Evolutionary conservation across 2,888 invertebrate species (phyloP).

Genomic region (Diploptera punctata): DNA sequence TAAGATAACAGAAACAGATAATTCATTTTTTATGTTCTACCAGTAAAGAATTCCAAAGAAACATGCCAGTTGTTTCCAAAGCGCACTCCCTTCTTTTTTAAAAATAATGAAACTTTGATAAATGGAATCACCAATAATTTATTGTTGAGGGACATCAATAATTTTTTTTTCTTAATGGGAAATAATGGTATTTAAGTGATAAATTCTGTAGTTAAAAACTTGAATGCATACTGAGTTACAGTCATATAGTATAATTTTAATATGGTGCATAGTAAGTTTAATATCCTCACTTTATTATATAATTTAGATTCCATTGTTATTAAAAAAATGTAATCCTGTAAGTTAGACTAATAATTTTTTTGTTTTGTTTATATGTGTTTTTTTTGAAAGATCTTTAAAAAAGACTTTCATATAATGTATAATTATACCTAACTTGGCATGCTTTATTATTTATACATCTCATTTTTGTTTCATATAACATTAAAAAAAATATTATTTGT

Average conservation of each 20-base stretch:
- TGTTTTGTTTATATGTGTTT: constrained; percentile 14
- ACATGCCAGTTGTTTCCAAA: constrained; percentile 4
- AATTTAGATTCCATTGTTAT: constrained; percentile 22
- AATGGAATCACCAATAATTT: neutral
- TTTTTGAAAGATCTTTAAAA: constrained; percentile 19
- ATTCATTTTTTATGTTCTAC: too few species aligned
- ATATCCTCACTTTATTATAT: constrained; percentile 5
- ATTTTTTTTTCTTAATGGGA: constrained; percentile 18
- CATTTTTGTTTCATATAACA: constrained; percentile 19
- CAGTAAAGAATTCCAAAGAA: neutral
- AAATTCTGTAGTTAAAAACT: constrained; percentile 12
- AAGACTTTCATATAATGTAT: constrained; percentile 14
- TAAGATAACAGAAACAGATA: too few species aligned
- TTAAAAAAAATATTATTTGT: constrained; percentile 20
- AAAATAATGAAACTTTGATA: neutral
- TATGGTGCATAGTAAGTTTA: constrained; percentile 32
- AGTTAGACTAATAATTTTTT: constrained; percentile 22
- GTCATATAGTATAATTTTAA: neutral
- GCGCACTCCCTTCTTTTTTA: too few species aligned
- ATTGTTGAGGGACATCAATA: constrained; percentile 4
- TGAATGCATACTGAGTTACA: constrained; percentile 4
- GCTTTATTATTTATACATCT: constrained; percentile 18
- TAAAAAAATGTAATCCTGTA: constrained; percentile 17
- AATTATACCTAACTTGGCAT: constrained; percentile 25
- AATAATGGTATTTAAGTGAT: constrained; percentile 25